Base-by-base conservation (phyloP, 2,888 invertebrate species). In the Oligia strigilis region DNA sequence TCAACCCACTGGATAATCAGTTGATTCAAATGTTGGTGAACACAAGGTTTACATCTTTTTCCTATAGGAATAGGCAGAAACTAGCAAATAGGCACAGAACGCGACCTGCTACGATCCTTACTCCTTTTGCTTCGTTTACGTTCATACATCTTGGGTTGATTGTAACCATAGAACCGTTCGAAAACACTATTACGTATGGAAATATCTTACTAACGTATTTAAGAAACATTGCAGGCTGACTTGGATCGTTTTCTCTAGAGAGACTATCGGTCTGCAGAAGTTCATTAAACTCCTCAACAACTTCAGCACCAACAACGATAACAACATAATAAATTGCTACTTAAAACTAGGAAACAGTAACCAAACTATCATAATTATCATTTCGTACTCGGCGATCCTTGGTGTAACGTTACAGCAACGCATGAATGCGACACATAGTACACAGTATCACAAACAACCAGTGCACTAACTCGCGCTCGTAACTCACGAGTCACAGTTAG, bases 401-500 rank as follows among this genome's bases (percentile, higher is more conserved):
- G 55, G 67, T 40, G 1, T 60, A 40, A 72, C 67, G 52, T 29
- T 52, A 70, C 29, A 82, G 43, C 74, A 71, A 74, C 79, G 67
- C 69, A 82, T 65, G 77, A 67, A 52, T 70, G 43, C 71, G 77
- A 72, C 62, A 52, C n/a, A 58, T 9, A 64, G 29, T 62, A 65
- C 19, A 17, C 23, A 64, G 73, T 73, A 79, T 73, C 52, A 73
- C 82, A 64, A 82, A 85, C 77, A 80, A 81, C 71, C 85, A 82
- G 81, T 80, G 82, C 82, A 86, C 78, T 82, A 87, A 85, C 82
- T 83, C 75, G 75, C 67, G 78, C 66, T 86, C 88, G 91, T 93
- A 92, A 92, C 85, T 93, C 90, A 91, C 78, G 72, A 86, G 83
- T 89, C 89, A 85, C 87, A 88, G 91, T 93, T 93, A 92, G 92